These are phyloP conservation scores for Palloptera scutellata DNA, from an alignment of 2,888 invertebrate genomes.

Conservation along the genomic window DNA sequence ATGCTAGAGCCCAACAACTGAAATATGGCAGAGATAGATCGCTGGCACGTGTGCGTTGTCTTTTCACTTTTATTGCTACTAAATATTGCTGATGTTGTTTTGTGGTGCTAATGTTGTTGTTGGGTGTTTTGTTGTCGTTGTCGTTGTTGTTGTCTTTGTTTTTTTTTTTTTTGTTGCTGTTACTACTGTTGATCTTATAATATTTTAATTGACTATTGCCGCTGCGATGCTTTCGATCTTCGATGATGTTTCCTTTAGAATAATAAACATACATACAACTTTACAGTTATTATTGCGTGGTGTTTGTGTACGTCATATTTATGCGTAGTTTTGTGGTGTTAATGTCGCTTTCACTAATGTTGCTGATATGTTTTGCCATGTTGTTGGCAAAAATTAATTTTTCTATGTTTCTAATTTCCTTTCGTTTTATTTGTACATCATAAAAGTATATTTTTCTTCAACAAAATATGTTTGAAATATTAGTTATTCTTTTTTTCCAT, in stretches of 20 bases:
- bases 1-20: not conserved
- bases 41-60: constrained; percentile 25
- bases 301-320: not conserved
- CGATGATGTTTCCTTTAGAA: not conserved
- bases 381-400: not conserved
- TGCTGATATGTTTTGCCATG: constrained; percentile 9
- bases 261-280: not conserved
- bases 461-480: too few species aligned
- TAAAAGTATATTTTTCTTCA: not conserved
- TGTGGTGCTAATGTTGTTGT: constrained; percentile 7
- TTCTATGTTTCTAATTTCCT: not conserved
- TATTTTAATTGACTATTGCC: not conserved
- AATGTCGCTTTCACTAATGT: constrained; percentile 4
- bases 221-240: not conserved
- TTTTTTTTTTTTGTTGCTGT: constrained; percentile 1
- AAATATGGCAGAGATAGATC: constrained; percentile 24
- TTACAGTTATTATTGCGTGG: not conserved
- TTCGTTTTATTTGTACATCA: not conserved
- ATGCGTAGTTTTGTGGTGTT: not conserved
- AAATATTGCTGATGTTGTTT: too few species aligned
- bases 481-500: too few species aligned
- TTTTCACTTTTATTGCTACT: constrained; percentile 17
- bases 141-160: not conserved
- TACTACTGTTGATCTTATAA: constrained; percentile 3
- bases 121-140: not conserved